Base-by-base conservation (phyloP, 2,797 vertebrate genomes). In the Coccyzus lansbergi region DNA sequence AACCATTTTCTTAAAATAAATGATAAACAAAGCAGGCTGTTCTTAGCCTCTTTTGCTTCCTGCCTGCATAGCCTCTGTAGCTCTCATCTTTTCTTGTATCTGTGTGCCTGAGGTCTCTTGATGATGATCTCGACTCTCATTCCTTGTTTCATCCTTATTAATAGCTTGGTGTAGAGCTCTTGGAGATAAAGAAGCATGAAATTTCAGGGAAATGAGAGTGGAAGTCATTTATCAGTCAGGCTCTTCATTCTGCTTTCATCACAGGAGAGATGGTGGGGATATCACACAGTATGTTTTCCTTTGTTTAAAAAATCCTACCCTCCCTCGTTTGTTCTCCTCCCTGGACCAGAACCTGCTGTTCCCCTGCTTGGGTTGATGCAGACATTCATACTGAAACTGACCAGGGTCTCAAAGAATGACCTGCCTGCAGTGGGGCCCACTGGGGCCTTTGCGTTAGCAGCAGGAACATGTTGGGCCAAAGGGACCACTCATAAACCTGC, bases 91-190 rank as follows among this genome's bases (percentile, higher is more conserved):
- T 33, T 63, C 52, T 76, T 8, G 3, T 88, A 0, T 79, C 56
- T 76, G 15, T 69, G 51, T 81, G 75, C 58, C 65, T 72, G 76
- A 75, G 53, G 71, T 91, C 78, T 86, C 82, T 78, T 81, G 76
- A 78, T 78, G 86, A 53, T 85, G 55, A 85, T 94, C 78, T 87
- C 34, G 74, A 58, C 79, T 88, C 5, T n/a, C 87, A 46, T 63
- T 94, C 51, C 33, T 83, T 95, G 59, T 90, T 94, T 95, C 94
- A 55, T 74, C 74, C 55, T 92, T 80, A 34, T 65, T 91, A 92
- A 91, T 76, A 85, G 48, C 3, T 0, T 91, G 55, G 59, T 93
- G 48, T 78, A 24, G 40, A 81, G 58, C 76, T 92, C 40, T 93
- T 75, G 52, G 48, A 83, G 82, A 87, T 94, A 92, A 92, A 89